Base-by-base conservation (phyloP, 1,140 invertebrate species). In the Ceratina australensis region DNA sequence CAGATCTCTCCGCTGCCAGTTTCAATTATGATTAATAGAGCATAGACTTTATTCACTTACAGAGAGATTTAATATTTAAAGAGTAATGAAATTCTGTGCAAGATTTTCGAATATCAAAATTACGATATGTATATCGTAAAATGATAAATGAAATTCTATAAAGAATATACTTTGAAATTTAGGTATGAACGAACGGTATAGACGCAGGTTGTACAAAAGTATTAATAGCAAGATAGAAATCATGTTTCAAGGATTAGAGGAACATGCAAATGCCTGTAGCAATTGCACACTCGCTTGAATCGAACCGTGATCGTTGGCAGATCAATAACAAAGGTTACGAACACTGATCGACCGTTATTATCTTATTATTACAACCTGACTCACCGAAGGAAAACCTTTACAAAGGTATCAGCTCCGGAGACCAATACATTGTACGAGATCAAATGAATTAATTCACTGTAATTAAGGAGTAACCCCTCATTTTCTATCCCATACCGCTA, bases 271-370 rank as follows among this genome's bases (percentile, higher is more conserved):
- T 82, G 79, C 79, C 68, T 63, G 47, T 72, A 64, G 67, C 74
- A 82, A 82, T 82, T 81, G 28, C 28, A 33, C 2, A 81, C 79
- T 82, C 80, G 54, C 73, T 63, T 61, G 28, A 50, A 18, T 81
- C 56, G 67, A 81, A 78, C 72, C 22, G 5, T 10, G 66, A 81
- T 78, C 74, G 73, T 18, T 66, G 7, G 56, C 72, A 72, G 67
- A 72, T 81, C 81, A 79, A 81, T 81, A 82, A 82, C 81, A 82
- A 82, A 81, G 80, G 72, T 81, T 71, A 71, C 66, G 60, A 65
- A 59, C 77, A 33, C 80, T 52, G 57, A 82, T 78, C 56, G 67
- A 61, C 79, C 78, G 16, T 82, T 82, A 82, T 82, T 82, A 82
- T 54, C 79, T 82, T 82, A 81, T 82, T 82, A 82, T 78, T 72